Conservation (phyloP, 2,113 vertebrate species). For the Empidonax traillii region DNA sequence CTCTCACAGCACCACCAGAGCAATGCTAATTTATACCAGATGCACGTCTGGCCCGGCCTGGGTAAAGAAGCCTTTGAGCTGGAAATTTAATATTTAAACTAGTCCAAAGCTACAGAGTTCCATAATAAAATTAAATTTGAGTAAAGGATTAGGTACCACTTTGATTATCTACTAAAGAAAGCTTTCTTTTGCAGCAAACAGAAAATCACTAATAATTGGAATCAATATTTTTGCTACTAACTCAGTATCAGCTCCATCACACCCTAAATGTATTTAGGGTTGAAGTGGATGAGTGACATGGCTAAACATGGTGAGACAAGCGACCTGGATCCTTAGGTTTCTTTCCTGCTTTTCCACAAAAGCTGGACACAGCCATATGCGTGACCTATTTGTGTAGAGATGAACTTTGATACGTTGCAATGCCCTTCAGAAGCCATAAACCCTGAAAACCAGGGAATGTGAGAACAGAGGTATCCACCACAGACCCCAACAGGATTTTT, state of each 20-base stretch:
- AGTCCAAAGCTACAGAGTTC: neutral
- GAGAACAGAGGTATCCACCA: neutral
- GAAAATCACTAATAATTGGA: neutral
- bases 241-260: neutral
- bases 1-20: neutral
- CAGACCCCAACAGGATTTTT: neutral
- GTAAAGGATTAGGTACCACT: neutral
- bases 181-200: neutral
- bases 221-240: neutral
- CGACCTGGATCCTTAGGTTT: neutral
- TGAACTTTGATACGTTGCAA: neutral
- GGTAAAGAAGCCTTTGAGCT: neutral
- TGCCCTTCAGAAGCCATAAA: neutral
- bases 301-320: neutral
- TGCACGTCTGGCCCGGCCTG: neutral
- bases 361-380: neutral
- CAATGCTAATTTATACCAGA: conserved; percentile 38
- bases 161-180: neutral
- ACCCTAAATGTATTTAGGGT: neutral
- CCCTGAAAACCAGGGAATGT: neutral
- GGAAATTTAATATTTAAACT: conserved; percentile 33
- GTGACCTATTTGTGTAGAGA: neutral
- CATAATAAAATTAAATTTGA: neutral
- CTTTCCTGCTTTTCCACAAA: neutral
- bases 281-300: neutral